Conservation (phyloP, 2,797 vertebrate species). For the Diplodus puntazzo region DNA sequence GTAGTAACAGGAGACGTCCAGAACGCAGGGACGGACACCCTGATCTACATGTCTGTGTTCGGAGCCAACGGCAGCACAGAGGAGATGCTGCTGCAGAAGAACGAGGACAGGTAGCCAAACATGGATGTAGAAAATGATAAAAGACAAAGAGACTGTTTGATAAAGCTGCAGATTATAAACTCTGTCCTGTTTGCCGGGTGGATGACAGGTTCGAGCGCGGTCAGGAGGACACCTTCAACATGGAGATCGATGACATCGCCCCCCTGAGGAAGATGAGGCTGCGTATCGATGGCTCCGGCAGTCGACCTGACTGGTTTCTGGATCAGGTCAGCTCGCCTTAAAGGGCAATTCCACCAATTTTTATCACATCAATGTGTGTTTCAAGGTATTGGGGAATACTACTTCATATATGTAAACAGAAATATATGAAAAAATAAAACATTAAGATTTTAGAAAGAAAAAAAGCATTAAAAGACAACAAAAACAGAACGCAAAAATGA, state of each 20-base stretch:
- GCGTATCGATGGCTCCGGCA: constrained; percentile 91
- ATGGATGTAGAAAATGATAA: not conserved
- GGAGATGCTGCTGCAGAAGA: constrained; percentile 93
- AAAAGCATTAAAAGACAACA: too few relatives aligned
- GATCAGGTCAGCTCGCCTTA: constrained; percentile 87
- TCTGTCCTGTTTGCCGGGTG: constrained; percentile 22
- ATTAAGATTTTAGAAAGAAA: too few relatives aligned
- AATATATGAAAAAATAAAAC: too few relatives aligned
- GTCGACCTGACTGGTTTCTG: constrained; percentile 95
- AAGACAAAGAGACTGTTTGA: not conserved
- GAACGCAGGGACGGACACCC: constrained; percentile 90
- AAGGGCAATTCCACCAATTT: not conserved
- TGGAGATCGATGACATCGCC: constrained; percentile 95
- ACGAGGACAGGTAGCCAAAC: constrained; percentile 89
- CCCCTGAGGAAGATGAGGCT: constrained; percentile 95
- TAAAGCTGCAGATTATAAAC: not conserved
- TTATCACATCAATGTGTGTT: not conserved
- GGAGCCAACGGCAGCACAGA: constrained; percentile 93
- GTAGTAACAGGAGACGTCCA: constrained; percentile 93
- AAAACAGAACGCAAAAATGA: too few relatives aligned
- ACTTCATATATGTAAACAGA: not conserved
- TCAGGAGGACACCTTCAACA: constrained; percentile 93
- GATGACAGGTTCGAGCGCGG: constrained; percentile 93
- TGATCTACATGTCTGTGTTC: constrained; percentile 93
- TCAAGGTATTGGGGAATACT: not conserved